Conservation (phyloP, 2,113 vertebrate species). For the Lophura nycthemera region DNA sequence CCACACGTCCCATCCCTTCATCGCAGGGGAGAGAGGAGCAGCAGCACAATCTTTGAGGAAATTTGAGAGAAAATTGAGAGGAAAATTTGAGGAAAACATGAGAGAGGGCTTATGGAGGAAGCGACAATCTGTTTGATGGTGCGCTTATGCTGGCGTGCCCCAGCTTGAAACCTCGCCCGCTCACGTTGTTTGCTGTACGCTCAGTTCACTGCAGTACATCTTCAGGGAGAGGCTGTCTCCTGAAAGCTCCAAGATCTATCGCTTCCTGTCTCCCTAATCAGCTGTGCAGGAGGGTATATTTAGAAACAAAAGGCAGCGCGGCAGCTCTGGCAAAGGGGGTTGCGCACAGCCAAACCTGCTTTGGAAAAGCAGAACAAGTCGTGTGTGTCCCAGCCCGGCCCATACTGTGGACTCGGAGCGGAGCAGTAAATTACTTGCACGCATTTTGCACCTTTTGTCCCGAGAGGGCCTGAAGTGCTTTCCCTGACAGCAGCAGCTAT, state of each 20-base stretch:
- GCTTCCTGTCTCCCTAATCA: conserved; percentile 51
- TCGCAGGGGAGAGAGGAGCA: not conserved
- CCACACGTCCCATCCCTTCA: not conserved
- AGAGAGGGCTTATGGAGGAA: conserved; percentile 4
- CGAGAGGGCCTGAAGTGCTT: conserved; percentile 2
- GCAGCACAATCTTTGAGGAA: not conserved
- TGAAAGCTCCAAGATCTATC: conserved; percentile 29
- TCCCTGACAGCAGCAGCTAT: not conserved
- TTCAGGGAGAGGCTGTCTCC: conserved; percentile 57
- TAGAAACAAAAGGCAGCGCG: conserved; percentile 15
- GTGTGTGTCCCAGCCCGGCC: not conserved
- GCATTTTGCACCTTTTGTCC: not conserved
- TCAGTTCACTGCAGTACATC: conserved; percentile 49
- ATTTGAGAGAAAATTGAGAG: not conserved
- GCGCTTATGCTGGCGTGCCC: conserved; percentile 20
- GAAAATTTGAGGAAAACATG: too few species aligned
- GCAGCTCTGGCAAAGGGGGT: not conserved
- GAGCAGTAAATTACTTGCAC: not conserved
- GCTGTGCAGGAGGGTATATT: conserved; percentile 46
- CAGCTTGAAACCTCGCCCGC: conserved; percentile 47
- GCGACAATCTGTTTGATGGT: not conserved
- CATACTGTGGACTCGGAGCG: not conserved
- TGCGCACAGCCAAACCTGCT: conserved; percentile 49
- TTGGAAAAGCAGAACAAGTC: conserved; percentile 52
- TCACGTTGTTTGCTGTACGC: not conserved